phyloP scores from a whole-genome alignment of 2,797 vertebrate genomes.

The Sebastiscus albofasciatus region DNA sequence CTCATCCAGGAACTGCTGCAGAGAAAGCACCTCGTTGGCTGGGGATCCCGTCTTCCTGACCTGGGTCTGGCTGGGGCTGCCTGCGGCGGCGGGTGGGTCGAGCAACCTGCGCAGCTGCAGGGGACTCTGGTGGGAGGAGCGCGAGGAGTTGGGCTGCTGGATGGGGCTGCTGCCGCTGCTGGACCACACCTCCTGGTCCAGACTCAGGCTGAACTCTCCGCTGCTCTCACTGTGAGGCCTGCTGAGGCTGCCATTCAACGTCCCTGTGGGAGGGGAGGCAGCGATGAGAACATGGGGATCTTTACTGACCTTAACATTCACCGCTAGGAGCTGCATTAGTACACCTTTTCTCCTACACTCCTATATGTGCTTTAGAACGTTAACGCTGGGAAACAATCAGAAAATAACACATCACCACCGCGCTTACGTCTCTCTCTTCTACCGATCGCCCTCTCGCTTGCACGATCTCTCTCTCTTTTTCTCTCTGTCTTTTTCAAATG shows the following conservation, averaged over 20 bases:
- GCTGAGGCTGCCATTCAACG: constrained; percentile 86
- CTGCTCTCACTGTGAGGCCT: constrained; percentile 96
- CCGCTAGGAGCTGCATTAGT: background rate
- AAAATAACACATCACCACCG: too few relatives aligned
- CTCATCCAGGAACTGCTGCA: constrained; percentile 96
- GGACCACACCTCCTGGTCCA: constrained; percentile 93
- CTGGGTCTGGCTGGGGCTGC: constrained; percentile 62
- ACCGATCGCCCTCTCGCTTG: too few relatives aligned
- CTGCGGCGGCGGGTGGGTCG: constrained; percentile 70
- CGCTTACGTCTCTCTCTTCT: too few relatives aligned
- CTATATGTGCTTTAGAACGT: too few relatives aligned
- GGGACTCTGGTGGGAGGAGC: constrained; percentile 88
- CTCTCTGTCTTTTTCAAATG: too few relatives aligned
- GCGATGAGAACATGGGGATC: background rate
- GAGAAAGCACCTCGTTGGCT: constrained; percentile 89
- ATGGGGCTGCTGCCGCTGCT: constrained; percentile 94
- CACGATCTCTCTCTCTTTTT: too few relatives aligned
- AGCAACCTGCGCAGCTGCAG: constrained; percentile 83
- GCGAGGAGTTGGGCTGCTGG: constrained; percentile 83
- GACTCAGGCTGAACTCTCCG: constrained; percentile 92
- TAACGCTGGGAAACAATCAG: too few relatives aligned
- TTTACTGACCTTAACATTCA: background rate
- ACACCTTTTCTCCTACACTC: background rate
- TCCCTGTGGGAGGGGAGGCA: constrained; percentile 73
- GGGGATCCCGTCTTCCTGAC: constrained; percentile 82